A percentile compares a stretch with the other conserved stretches of the same genome.
Conservation (phyloP, 2,113 vertebrate species). For the Epinephelus fuscoguttatus region DNA sequence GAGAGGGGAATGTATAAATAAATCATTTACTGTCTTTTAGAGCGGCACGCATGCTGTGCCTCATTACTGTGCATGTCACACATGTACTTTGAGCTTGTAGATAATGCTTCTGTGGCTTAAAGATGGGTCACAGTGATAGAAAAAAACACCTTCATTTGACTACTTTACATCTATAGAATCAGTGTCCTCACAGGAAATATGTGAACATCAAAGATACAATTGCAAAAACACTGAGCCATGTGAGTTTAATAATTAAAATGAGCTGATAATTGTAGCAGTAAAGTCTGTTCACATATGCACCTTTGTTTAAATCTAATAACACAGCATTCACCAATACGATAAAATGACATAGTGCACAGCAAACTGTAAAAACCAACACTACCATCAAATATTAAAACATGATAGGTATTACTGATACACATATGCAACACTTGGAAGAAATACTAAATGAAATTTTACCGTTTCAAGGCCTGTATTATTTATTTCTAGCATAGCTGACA, state of each 20-base stretch:
- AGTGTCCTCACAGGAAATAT: constrained; percentile 13
- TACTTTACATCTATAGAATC: constrained; percentile 40
- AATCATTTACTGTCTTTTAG: constrained; percentile 76
- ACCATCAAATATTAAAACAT: not conserved
- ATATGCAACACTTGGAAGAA: not conserved
- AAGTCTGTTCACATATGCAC: constrained; percentile 3
- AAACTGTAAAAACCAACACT: not conserved
- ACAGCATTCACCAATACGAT: not conserved
- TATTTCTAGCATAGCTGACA: not conserved
- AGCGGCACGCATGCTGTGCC: constrained; percentile 63
- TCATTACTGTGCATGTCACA: constrained; percentile 74
- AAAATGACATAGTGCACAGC: not conserved
- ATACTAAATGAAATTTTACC: not conserved
- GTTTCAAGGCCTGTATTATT: not conserved
- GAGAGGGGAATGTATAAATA: constrained; percentile 78
- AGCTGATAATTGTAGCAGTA: not conserved
- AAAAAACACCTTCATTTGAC: constrained; percentile 58
- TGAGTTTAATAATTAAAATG: constrained; percentile 9
- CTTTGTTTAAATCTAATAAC: not conserved
- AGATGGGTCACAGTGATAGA: constrained; percentile 63
- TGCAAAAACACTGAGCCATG: constrained; percentile 1
- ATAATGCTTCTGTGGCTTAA: constrained; percentile 70
- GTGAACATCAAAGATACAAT: constrained; percentile 32
- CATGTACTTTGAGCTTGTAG: constrained; percentile 70
- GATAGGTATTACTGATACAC: not conserved